Evolutionary conservation across 2,797 vertebrate species (phyloP).

Genomic region (Gallinago nigripennis): DNA sequence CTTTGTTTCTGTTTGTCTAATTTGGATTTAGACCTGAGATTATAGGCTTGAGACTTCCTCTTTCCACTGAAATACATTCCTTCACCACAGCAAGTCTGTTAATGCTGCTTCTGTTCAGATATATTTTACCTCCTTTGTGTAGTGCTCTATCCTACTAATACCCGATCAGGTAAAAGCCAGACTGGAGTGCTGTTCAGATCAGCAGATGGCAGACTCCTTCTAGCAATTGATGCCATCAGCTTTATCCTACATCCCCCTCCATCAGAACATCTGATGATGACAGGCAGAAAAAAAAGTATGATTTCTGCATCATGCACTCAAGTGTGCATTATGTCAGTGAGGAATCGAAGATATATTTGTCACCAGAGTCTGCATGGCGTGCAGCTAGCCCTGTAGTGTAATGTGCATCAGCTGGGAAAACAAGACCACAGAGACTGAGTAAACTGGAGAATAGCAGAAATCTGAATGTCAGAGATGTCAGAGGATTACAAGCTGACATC

Average conservation of each 20-base stretch:
- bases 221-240: constrained; percentile 50
- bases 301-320: constrained; percentile 15
- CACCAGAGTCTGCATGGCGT: not conserved
- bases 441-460: not conserved
- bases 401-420: not conserved
- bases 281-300: not conserved
- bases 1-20: not conserved
- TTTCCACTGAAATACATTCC: not conserved
- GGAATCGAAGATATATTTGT: constrained; percentile 1
- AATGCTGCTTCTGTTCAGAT: not conserved
- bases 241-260: constrained; percentile 9
- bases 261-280: constrained; percentile 27
- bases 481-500: not conserved
- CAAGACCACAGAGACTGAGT: not conserved
- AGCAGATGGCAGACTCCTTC: constrained; percentile 71
- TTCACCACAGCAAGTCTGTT: not conserved
- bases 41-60: constrained; percentile 18
- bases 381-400: not conserved
- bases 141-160: not conserved
- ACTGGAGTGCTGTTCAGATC: constrained; percentile 42
- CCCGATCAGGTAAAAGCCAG: not conserved
- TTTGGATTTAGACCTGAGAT: not conserved
- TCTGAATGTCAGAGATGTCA: not conserved
- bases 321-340: not conserved
- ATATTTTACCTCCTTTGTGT: not conserved